phyloP scores from a whole-genome alignment of 2,888 invertebrate species.

The Euzetes globulus region DNA sequence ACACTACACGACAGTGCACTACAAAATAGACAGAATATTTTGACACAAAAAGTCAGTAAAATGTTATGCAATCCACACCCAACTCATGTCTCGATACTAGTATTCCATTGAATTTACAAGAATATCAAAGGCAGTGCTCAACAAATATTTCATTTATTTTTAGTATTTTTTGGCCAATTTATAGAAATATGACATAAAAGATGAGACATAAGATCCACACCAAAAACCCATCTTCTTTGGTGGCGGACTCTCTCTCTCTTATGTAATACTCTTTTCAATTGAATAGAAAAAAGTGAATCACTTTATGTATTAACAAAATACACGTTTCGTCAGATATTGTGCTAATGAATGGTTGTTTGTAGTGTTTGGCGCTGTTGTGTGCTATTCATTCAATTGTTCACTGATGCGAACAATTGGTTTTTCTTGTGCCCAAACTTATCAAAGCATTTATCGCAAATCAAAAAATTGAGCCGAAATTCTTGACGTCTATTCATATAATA shows the following conservation, averaged over 20 bases:
- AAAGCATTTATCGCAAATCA: not conserved
- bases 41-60: slow-evolving; percentile 9
- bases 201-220: not conserved
- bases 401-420: slow-evolving; percentile 16
- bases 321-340: slow-evolving; percentile 16
- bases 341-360: slow-evolving; percentile 7
- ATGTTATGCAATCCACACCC: slow-evolving; percentile 13
- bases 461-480: slow-evolving; percentile 23
- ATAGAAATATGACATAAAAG: not conserved
- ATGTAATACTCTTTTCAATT: not conserved
- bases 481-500: slow-evolving; percentile 11
- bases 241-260: not conserved
- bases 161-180: too few species aligned
- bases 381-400: not conserved
- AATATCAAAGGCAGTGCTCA: not conserved
- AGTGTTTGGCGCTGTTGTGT: slow-evolving; percentile 18
- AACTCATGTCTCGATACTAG: slow-evolving; percentile 4
- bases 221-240: not conserved
- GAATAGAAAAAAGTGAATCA: not conserved
- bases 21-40: not conserved
- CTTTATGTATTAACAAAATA: slow-evolving; percentile 23
- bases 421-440: not conserved
- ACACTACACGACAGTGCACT: not conserved
- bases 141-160: too few species aligned
- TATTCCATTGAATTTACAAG: not conserved